A percentile compares a stretch with the other conserved stretches of the same genome.
These are phyloP conservation scores for Scaptodrosophila latifasciaeformis DNA, from an alignment of 2,888 invertebrate species.

Conservation along the genomic window DNA sequence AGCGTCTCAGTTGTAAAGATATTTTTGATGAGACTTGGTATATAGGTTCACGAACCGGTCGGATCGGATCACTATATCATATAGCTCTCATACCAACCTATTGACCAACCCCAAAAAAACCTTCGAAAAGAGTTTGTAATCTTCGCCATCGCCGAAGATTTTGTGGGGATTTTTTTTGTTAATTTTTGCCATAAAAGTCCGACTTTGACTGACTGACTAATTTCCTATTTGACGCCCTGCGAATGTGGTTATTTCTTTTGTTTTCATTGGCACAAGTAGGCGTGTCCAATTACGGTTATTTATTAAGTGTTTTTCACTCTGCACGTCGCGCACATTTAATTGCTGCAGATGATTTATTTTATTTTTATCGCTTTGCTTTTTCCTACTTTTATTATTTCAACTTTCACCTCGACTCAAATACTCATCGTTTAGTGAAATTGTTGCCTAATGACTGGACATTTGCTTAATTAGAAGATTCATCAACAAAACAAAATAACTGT, in stretches of 20 bases:
- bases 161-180: neutral
- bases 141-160: no score
- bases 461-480: slow-evolving; percentile 60
- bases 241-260: slow-evolving; percentile 20
- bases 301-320: slow-evolving; percentile 35
- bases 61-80: no score
- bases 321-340: slow-evolving; percentile 38
- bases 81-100: no score
- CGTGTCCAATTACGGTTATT: slow-evolving; percentile 43
- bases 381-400: slow-evolving; percentile 36
- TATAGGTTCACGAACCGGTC: no score
- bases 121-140: no score
- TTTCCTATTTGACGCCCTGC: slow-evolving; percentile 21
- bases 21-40: no score
- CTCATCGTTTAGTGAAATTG: slow-evolving; percentile 53
- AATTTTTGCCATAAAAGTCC: neutral
- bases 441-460: slow-evolving; percentile 61
- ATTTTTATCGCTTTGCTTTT: slow-evolving; percentile 18
- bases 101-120: no score
- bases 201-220: slow-evolving; percentile 14
- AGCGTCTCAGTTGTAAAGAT: no score
- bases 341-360: slow-evolving; percentile 46
- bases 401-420: slow-evolving; percentile 51
- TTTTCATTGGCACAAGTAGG: slow-evolving; percentile 35
- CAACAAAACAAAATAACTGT: slow-evolving; percentile 18